Percentiles rank a stretch among this genome's conserved stretches.
Evolutionary conservation across 2,113 vertebrate genomes (phyloP).

Genomic region (Notechis scutatus): DNA sequence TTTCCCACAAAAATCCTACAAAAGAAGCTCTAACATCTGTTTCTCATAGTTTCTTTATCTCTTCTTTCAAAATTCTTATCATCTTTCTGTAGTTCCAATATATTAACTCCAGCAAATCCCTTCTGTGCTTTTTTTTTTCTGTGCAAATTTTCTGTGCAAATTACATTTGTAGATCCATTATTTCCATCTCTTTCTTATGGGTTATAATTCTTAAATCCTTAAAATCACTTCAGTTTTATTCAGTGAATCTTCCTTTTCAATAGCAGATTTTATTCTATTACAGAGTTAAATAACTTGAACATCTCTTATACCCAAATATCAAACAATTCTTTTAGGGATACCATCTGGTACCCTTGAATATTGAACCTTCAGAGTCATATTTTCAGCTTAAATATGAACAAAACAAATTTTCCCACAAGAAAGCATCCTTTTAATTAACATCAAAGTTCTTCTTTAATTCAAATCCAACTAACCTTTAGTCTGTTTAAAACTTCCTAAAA

Average conservation of each 20-base stretch:
- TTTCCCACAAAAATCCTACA: background rate
- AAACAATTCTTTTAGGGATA: background rate
- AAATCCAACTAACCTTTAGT: background rate
- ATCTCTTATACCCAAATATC: background rate
- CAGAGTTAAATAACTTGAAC: background rate
- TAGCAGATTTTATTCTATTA: background rate
- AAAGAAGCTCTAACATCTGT: background rate
- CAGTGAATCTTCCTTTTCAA: background rate
- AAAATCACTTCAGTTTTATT: background rate
- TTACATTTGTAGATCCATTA: background rate
- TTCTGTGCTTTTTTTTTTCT: background rate
- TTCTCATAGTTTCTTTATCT: background rate
- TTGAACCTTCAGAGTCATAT: background rate
- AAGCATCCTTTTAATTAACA: background rate
- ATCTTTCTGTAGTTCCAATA: background rate
- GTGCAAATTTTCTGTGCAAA: too few species aligned
- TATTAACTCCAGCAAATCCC: background rate
- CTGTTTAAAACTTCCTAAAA: background rate
- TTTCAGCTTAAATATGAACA: background rate
- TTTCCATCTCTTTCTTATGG: background rate
- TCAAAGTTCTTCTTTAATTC: background rate
- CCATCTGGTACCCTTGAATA: background rate
- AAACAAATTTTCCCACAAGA: background rate
- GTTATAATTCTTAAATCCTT: background rate
- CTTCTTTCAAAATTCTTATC: background rate